These are phyloP conservation scores for Phengaris arion DNA, from an alignment of 2,888 invertebrate species.

Conservation along the genomic window DNA sequence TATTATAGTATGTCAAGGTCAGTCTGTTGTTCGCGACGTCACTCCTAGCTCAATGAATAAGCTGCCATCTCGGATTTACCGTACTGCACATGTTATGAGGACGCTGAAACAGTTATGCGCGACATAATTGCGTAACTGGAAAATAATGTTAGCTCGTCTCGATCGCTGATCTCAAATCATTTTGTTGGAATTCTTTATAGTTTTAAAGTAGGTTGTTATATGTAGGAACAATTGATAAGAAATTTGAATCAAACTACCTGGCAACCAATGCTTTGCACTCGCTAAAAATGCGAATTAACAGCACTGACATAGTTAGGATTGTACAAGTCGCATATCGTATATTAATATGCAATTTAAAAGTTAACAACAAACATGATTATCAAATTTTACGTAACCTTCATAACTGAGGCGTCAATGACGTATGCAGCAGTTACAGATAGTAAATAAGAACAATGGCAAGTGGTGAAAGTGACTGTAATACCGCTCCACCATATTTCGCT, in stretches of 20 bases:
- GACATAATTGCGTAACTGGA: slow-evolving; percentile 61
- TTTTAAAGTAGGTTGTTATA: slow-evolving; percentile 11
- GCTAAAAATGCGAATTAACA: too few relatives aligned
- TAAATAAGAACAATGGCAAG: slow-evolving; percentile 66
- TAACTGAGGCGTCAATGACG: slow-evolving; percentile 50
- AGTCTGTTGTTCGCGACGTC: background rate
- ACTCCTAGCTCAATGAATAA: background rate
- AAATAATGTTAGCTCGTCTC: slow-evolving; percentile 58
- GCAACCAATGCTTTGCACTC: background rate
- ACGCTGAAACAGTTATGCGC: slow-evolving; percentile 62
- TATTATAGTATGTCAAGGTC: slow-evolving; percentile 12
- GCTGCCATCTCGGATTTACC: background rate
- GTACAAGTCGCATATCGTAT: too few relatives aligned
- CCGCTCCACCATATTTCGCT: slow-evolving; percentile 46
- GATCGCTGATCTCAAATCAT: slow-evolving; percentile 54
- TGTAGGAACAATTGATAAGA: background rate
- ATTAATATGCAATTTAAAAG: background rate
- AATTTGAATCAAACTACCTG: background rate
- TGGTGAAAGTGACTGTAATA: slow-evolving; percentile 72
- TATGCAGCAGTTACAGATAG: slow-evolving; percentile 52
- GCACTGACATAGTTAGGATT: too few relatives aligned
- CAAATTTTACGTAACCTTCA: slow-evolving; percentile 53
- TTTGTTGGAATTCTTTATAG: slow-evolving; percentile 33
- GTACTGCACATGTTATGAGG: slow-evolving; percentile 10
- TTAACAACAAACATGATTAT: background rate